Percentiles rank a stretch among this genome's conserved stretches.
Conservation (phyloP, 2,797 vertebrate genomes). For the Phalanger gymnotis region DNA sequence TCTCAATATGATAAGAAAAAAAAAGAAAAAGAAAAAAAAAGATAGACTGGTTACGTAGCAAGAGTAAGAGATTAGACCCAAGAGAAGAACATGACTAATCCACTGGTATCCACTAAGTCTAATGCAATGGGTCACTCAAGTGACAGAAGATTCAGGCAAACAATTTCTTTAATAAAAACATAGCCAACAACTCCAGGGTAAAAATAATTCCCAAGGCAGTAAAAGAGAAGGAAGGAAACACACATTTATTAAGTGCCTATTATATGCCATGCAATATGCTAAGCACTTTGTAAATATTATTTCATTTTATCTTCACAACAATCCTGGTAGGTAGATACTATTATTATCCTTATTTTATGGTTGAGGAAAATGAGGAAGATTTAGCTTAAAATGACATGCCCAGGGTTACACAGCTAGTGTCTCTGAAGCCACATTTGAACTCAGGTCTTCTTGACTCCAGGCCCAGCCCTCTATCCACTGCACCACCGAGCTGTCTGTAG, state of each 20-base stretch:
- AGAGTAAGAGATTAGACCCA: background rate
- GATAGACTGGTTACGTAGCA: background rate
- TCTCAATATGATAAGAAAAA: background rate
- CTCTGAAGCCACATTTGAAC: background rate
- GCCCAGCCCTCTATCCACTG: background rate
- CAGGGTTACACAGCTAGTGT: background rate
- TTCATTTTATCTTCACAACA: background rate
- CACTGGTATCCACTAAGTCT: background rate
- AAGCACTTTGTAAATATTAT: background rate
- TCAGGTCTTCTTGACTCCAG: background rate
- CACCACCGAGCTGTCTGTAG: background rate
- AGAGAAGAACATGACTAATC: background rate
- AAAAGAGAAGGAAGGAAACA: background rate
- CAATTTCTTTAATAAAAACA: background rate
- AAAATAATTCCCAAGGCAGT: background rate
- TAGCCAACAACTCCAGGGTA: background rate
- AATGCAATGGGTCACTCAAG: background rate
- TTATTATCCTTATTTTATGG: background rate
- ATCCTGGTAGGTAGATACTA: background rate
- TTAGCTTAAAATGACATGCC: too few relatives aligned
- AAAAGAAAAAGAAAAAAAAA: too few relatives aligned
- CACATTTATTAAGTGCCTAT: background rate
- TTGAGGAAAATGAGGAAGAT: background rate
- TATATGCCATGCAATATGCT: background rate
- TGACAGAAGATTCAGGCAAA: background rate